Evolutionary conservation across 1,140 invertebrate genomes (phyloP).

Genomic region (Coelopa frigida): DNA sequence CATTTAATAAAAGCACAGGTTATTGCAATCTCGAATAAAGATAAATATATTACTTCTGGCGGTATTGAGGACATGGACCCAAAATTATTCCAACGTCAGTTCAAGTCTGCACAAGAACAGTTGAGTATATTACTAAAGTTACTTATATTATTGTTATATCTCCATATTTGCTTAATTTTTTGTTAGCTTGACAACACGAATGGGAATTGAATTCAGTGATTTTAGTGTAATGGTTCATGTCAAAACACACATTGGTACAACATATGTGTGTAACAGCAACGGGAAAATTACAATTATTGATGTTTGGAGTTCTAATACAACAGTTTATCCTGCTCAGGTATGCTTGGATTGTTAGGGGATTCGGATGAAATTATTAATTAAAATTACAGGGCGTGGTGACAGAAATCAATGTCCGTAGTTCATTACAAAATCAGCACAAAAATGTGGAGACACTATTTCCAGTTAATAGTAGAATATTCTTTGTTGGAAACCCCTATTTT

Average conservation of each 20-base stretch:
- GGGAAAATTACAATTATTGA: slow-evolving; percentile 34
- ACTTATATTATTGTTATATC: not conserved
- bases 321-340: slow-evolving; percentile 62
- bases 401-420: slow-evolving; percentile 20
- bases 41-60: slow-evolving; percentile 14
- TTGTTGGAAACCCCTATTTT: slow-evolving; percentile 71
- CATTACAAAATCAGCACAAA: slow-evolving; percentile 19
- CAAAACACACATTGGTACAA: slow-evolving; percentile 60
- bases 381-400: slow-evolving; percentile 21
- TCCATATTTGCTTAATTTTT: slow-evolving; percentile 19
- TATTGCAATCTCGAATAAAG: slow-evolving; percentile 20
- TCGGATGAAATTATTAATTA: too few relatives aligned
- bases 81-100: slow-evolving; percentile 24
- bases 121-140: slow-evolving; percentile 22
- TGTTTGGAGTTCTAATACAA: slow-evolving; percentile 20
- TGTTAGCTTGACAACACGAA: slow-evolving; percentile 54
- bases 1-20: slow-evolving; percentile 69
- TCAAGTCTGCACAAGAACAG: slow-evolving; percentile 33
- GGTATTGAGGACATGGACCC: slow-evolving; percentile 19
- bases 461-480: slow-evolving; percentile 60
- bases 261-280: slow-evolving; percentile 50
- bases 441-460: slow-evolving; percentile 68
- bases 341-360: too few relatives aligned
- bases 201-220: slow-evolving; percentile 69
- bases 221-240: slow-evolving; percentile 66